Conservation (phyloP, 2,888 invertebrate genomes). For the Belgica antarctica region DNA sequence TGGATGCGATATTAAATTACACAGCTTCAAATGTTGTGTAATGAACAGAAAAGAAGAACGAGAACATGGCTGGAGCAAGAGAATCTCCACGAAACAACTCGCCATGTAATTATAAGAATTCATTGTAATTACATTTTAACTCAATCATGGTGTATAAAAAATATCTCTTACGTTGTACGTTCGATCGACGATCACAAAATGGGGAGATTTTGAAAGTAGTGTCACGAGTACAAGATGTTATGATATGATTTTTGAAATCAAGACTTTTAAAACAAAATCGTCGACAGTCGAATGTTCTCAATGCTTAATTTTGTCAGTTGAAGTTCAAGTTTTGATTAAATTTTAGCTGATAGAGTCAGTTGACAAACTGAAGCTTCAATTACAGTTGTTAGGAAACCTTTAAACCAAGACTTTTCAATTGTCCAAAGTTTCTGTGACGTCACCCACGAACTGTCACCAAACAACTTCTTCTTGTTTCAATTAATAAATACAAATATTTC, state of each 20-base stretch:
- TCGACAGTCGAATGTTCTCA: too few species aligned
- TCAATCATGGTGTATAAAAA: slow-evolving; percentile 40
- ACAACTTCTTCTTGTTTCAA: slow-evolving; percentile 31
- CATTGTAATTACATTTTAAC: slow-evolving; percentile 43
- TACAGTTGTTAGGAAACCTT: too few species aligned
- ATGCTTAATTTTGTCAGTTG: too few species aligned
- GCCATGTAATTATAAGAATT: slow-evolving; percentile 40
- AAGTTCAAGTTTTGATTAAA: too few species aligned
- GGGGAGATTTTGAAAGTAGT: neutral
- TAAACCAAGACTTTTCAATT: too few species aligned
- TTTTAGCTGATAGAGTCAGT: too few species aligned
- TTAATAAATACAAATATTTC: slow-evolving; percentile 41
- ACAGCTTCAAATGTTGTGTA: neutral
- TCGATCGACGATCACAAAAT: neutral
- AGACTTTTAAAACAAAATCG: too few species aligned
- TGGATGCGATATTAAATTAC: slow-evolving; percentile 18
- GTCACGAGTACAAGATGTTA: too few species aligned
- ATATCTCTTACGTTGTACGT: neutral
- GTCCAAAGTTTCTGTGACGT: too few species aligned
- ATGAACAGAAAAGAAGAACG: slow-evolving; percentile 1
- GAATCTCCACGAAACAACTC: slow-evolving; percentile 3
- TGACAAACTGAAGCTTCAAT: too few species aligned
- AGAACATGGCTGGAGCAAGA: neutral
- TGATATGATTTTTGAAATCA: too few species aligned
- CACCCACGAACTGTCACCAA: too few species aligned